A percentile compares a stretch with the other conserved stretches of the same genome.
These are phyloP conservation scores for Bos indicus DNA, from an alignment of 2,113 vertebrate genomes.

Conservation along the genomic window DNA sequence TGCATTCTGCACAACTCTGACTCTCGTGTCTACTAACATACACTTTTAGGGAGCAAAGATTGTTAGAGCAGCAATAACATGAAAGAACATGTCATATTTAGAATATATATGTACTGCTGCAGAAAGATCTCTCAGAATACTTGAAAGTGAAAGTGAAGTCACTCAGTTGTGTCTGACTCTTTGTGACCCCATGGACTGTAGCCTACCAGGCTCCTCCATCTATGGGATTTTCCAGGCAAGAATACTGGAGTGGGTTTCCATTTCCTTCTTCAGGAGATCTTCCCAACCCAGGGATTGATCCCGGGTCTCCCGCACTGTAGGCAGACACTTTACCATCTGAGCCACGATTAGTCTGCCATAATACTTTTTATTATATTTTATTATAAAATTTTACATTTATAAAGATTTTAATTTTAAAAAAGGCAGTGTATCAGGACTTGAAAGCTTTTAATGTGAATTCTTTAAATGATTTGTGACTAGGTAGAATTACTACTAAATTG, in stretches of 20 bases:
- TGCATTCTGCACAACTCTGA: neutral
- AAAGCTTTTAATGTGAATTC: neutral
- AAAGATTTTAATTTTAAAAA: neutral
- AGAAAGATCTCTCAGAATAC: neutral
- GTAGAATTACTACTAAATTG: neutral
- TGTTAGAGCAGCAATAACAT: neutral
- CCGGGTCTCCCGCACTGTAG: accelerated
- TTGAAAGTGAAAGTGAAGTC: neutral
- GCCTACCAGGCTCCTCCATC: neutral
- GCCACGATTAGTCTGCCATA: neutral
- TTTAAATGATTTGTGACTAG: neutral
- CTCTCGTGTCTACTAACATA: neutral
- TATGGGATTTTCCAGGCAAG: neutral
- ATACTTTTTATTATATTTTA: neutral
- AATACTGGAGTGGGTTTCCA: neutral
- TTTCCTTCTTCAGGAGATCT: neutral
- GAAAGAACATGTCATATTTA: neutral
- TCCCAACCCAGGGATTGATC: neutral
- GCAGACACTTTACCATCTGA: neutral
- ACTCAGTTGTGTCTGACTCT: neutral
- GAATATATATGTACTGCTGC: neutral
- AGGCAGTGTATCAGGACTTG: neutral
- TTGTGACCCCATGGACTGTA: neutral
- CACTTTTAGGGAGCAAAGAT: neutral
- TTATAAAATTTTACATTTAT: neutral